phyloP scores from a whole-genome alignment of 2,888 invertebrate genomes.

The Aporophyla lueneburgensis region DNA sequence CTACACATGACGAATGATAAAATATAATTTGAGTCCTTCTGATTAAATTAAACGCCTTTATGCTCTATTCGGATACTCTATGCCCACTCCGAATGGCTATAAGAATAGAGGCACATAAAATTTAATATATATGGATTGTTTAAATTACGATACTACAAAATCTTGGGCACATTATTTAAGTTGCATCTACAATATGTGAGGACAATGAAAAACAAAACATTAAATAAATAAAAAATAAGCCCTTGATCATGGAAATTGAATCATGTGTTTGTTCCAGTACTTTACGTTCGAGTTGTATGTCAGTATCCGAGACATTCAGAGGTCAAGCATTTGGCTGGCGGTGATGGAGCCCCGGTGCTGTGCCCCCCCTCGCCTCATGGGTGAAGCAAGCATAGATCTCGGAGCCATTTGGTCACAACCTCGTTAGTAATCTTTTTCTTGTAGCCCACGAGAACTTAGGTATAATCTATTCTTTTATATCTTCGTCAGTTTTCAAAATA shows the following conservation, averaged over 20 bases:
- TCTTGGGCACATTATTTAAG: no score
- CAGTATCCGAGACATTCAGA: slow-evolving; percentile 90
- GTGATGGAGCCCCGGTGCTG: slow-evolving; percentile 89
- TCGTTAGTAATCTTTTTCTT: slow-evolving; percentile 81
- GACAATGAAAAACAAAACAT: background rate
- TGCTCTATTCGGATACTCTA: no score
- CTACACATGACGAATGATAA: no score
- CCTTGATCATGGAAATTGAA: background rate
- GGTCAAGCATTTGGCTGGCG: slow-evolving; percentile 91
- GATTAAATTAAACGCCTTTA: no score
- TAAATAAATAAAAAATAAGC: background rate
- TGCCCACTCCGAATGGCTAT: no score
- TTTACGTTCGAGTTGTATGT: slow-evolving; percentile 93
- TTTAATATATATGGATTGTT: no score
- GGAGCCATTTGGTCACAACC: slow-evolving; percentile 94
- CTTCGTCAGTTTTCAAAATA: background rate
- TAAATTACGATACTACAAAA: background rate
- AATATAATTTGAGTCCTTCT: no score
- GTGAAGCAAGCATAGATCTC: slow-evolving; percentile 92
- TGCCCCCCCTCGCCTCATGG: slow-evolving; percentile 89
- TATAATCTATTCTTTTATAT: background rate
- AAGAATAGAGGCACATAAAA: no score
- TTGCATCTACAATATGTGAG: no score
- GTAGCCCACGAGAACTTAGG: background rate
- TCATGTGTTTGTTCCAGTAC: slow-evolving; percentile 86